These are phyloP conservation scores for Clarias macrocephalus DNA, from an alignment of 2,113 vertebrate genomes.

Conservation along the genomic window DNA sequence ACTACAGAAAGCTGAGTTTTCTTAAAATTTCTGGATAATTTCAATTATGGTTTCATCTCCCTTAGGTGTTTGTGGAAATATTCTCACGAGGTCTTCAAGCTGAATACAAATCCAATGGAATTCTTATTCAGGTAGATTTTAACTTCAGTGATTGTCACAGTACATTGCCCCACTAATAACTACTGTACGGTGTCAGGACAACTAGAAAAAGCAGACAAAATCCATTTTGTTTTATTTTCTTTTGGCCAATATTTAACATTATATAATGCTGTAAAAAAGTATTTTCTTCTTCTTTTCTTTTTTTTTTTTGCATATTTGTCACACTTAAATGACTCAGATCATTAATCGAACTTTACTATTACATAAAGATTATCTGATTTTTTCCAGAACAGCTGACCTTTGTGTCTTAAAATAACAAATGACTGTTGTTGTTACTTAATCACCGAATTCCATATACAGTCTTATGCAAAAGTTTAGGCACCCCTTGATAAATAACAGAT, in stretches of 20 bases:
- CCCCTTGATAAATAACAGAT: no score
- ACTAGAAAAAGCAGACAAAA: background rate
- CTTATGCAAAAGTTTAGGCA: no score
- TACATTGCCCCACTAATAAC: background rate
- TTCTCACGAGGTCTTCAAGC: slow-evolving; percentile 81
- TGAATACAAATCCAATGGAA: slow-evolving; percentile 78
- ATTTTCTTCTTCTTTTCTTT: background rate
- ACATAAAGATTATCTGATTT: background rate
- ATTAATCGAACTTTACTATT: no score
- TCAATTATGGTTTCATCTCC: background rate
- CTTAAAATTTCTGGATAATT: background rate
- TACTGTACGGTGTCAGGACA: background rate
- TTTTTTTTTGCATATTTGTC: background rate
- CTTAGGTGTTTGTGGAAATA: slow-evolving; percentile 74
- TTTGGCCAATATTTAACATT: background rate
- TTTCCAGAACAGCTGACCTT: no score
- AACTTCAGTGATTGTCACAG: background rate
- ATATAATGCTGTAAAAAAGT: no score
- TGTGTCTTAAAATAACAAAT: no score
- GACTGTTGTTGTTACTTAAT: no score
- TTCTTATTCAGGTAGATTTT: slow-evolving; percentile 78
- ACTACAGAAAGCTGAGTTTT: background rate
- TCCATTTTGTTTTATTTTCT: background rate
- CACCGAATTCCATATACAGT: no score
- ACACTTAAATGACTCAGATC: no score